These are phyloP conservation scores for Pteromalus puparum DNA, from an alignment of 1,140 invertebrate species.

Conservation along the genomic window DNA sequence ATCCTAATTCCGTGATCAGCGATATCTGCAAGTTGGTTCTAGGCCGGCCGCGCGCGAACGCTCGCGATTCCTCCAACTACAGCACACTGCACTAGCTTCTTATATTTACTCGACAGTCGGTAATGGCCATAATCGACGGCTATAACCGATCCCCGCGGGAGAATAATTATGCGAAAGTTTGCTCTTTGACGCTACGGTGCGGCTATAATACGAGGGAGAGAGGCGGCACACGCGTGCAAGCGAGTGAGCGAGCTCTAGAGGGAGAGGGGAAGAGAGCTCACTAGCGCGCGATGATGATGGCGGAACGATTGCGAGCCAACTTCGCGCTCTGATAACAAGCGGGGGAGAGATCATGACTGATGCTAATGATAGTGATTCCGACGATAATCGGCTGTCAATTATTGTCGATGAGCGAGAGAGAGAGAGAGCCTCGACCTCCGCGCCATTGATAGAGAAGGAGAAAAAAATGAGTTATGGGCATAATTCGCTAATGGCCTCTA, in stretches of 20 bases:
- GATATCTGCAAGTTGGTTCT: slow-evolving; percentile 69
- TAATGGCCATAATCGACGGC: slow-evolving; percentile 72
- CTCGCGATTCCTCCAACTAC: slow-evolving; percentile 16
- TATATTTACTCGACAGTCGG: slow-evolving; percentile 70
- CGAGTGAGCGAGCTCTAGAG: background rate
- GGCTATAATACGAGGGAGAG: background rate
- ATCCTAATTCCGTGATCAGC: slow-evolving; percentile 72
- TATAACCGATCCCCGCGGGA: slow-evolving; percentile 65
- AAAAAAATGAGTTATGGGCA: slow-evolving; percentile 45
- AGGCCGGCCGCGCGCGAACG: slow-evolving; percentile 59
- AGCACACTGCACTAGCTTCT: slow-evolving; percentile 63
- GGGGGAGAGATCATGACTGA: slow-evolving; percentile 41
- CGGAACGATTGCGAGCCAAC: slow-evolving; percentile 45
- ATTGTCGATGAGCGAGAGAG: slow-evolving; percentile 21
- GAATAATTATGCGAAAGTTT: slow-evolving; percentile 68
- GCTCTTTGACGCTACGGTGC: slow-evolving; percentile 57
- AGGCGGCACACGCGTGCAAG: background rate
- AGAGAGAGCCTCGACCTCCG: background rate
- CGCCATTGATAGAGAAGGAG: background rate
- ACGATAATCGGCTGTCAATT: slow-evolving; percentile 49
- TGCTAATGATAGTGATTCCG: slow-evolving; percentile 48
- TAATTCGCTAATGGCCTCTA: slow-evolving; percentile 50
- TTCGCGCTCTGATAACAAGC: slow-evolving; percentile 40
- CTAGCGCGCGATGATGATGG: slow-evolving; percentile 9
- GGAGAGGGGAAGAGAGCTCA: background rate